These are phyloP conservation scores for Oasisia sp. DNA, from an alignment of 2,888 invertebrate species.

Conservation along the genomic window DNA sequence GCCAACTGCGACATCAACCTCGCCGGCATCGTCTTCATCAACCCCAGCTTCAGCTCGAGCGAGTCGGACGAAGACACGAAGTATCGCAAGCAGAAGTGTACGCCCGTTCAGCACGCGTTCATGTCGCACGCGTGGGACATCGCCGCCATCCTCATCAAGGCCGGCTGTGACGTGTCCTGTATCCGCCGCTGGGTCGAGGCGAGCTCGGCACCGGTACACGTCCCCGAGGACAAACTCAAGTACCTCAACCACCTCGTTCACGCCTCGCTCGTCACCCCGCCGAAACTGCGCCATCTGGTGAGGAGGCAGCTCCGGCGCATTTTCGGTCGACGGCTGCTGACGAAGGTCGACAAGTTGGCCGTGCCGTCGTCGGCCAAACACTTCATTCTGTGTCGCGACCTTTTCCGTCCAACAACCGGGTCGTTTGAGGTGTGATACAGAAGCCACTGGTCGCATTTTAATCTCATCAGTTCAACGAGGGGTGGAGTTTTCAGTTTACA, in stretches of 20 bases:
- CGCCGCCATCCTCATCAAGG: conserved; percentile 41
- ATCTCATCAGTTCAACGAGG: not conserved
- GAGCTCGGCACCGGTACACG: conserved; percentile 32
- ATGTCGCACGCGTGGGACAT: conserved; percentile 41
- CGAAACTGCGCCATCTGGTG: conserved; percentile 34
- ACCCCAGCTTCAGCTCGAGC: conserved; percentile 35
- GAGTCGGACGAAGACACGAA: conserved; percentile 38
- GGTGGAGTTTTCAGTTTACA: not conserved
- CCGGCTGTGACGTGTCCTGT: conserved; percentile 39
- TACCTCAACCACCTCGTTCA: conserved; percentile 36
- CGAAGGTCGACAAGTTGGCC: conserved; percentile 36
- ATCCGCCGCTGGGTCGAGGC: conserved; percentile 39
- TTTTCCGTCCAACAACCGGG: conserved; percentile 38
- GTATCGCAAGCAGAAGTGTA: conserved; percentile 32
- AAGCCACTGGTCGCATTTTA: not conserved
- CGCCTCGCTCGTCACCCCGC: conserved; percentile 30
- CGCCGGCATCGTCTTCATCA: conserved; percentile 37
- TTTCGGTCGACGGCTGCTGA: conserved; percentile 35
- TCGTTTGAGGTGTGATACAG: conserved; percentile 41
- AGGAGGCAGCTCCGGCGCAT: conserved; percentile 34
- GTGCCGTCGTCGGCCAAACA: conserved; percentile 32
- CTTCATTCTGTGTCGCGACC: conserved; percentile 40
- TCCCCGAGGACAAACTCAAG: conserved; percentile 39
- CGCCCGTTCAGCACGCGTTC: conserved; percentile 41
- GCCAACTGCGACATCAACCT: conserved; percentile 42